These are phyloP conservation scores for Cirrhinus mrigala DNA, from an alignment of 2,797 vertebrate species.

Conservation along the genomic window DNA sequence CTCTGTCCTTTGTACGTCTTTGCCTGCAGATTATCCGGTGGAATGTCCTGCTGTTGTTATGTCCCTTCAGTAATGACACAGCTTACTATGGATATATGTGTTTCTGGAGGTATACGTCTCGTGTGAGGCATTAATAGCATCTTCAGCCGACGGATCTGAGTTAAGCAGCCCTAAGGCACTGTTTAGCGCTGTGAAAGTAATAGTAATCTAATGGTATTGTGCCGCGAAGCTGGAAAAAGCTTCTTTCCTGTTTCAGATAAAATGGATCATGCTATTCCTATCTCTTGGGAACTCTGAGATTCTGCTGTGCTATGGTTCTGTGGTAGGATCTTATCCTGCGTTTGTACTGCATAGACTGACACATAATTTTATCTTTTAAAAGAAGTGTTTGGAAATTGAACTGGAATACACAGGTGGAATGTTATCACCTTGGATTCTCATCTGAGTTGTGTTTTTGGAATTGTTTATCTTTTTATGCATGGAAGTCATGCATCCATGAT, in stretches of 20 bases:
- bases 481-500: background rate
- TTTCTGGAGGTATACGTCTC: constrained; percentile 43
- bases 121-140: constrained; percentile 60
- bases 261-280: constrained; percentile 54
- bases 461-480: background rate
- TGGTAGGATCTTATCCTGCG: constrained; percentile 53
- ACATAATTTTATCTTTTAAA: constrained; percentile 47
- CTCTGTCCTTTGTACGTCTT: constrained; percentile 71
- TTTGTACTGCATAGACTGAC: constrained; percentile 48
- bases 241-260: constrained; percentile 64
- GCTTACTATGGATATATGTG: constrained; percentile 50
- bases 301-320: constrained; percentile 50
- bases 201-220: constrained; percentile 56
- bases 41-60: constrained; percentile 27
- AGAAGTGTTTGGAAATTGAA: background rate
- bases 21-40: constrained; percentile 67
- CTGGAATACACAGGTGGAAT: background rate
- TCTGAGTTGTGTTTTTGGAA: background rate
- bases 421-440: background rate
- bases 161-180: constrained; percentile 58
- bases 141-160: constrained; percentile 46
- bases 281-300: constrained; percentile 52
- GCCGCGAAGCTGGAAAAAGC: constrained; percentile 53
- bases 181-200: constrained; percentile 54
- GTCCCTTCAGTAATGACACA: constrained; percentile 50